Conservation (phyloP, 2,113 vertebrate genomes). For the Paracanthobrama guichenoti region DNA sequence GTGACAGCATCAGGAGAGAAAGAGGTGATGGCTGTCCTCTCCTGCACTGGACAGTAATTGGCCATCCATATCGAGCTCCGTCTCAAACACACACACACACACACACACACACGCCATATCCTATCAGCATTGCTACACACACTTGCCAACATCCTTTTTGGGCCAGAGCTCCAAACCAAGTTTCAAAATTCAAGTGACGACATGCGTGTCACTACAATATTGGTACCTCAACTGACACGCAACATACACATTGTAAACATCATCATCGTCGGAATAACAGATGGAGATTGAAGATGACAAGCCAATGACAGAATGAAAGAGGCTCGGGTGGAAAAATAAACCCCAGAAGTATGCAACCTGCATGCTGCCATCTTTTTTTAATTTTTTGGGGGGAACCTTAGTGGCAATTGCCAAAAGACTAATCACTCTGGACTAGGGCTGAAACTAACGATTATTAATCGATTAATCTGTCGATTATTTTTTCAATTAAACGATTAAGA, state of each 20-base stretch:
- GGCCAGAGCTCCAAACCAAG: slow-evolving; percentile 18
- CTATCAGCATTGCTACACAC: slow-evolving; percentile 43
- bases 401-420: no score
- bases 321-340: slow-evolving; percentile 69
- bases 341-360: neutral
- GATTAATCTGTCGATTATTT: no score
- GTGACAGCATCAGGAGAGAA: slow-evolving; percentile 49
- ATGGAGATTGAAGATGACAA: slow-evolving; percentile 72
- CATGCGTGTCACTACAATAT: slow-evolving; percentile 14
- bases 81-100: slow-evolving; percentile 27
- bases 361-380: no score
- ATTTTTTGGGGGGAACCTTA: no score
- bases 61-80: slow-evolving; percentile 62
- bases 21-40: slow-evolving; percentile 69
- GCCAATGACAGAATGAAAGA: slow-evolving; percentile 64
- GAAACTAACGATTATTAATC: no score
- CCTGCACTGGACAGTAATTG: slow-evolving; percentile 75
- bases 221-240: slow-evolving; percentile 22
- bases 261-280: slow-evolving; percentile 62
- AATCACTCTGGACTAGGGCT: no score
- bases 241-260: slow-evolving; percentile 63
- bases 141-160: slow-evolving; percentile 39
- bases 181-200: slow-evolving; percentile 23
- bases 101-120: slow-evolving; percentile 45
- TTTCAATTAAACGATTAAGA: no score